Conservation (phyloP, 2,797 vertebrate species). For the Stomatorhinus walkeri region DNA sequence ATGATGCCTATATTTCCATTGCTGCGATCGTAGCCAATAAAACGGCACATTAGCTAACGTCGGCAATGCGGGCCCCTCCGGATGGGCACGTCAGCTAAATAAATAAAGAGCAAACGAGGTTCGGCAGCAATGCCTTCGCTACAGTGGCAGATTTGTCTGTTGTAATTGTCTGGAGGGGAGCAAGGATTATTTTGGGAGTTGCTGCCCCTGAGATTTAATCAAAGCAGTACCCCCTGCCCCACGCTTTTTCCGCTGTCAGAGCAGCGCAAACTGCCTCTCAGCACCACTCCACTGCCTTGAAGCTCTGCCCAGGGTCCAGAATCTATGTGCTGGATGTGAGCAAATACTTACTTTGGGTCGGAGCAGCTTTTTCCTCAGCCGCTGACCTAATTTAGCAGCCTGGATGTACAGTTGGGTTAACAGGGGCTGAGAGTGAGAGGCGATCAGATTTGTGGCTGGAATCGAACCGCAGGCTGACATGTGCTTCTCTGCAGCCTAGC, state of each 20-base stretch:
- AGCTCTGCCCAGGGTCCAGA: background rate
- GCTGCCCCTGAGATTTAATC: slow-evolving; percentile 19
- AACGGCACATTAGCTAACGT: background rate
- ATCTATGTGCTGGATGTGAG: background rate
- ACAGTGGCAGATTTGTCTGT: background rate
- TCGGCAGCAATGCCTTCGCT: background rate
- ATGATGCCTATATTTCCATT: slow-evolving; percentile 1
- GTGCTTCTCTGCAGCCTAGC: slow-evolving; percentile 5
- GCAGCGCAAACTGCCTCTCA: background rate
- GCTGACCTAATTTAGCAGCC: background rate
- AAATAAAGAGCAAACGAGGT: background rate
- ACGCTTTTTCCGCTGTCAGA: background rate
- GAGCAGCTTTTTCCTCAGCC: background rate
- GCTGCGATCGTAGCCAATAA: slow-evolving; percentile 5
- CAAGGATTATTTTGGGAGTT: slow-evolving; percentile 2
- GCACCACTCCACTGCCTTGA: background rate
- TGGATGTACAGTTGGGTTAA: slow-evolving; percentile 9
- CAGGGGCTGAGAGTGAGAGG: background rate
- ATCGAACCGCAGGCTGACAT: background rate
- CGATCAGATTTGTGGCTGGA: slow-evolving; percentile 21
- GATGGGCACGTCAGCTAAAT: background rate
- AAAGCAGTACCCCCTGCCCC: background rate
- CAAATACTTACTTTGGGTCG: background rate
- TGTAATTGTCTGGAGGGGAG: background rate
- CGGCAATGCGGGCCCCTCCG: background rate